phyloP scores from a whole-genome alignment of 2,888 invertebrate genomes.

The Acronicta leporina region DNA sequence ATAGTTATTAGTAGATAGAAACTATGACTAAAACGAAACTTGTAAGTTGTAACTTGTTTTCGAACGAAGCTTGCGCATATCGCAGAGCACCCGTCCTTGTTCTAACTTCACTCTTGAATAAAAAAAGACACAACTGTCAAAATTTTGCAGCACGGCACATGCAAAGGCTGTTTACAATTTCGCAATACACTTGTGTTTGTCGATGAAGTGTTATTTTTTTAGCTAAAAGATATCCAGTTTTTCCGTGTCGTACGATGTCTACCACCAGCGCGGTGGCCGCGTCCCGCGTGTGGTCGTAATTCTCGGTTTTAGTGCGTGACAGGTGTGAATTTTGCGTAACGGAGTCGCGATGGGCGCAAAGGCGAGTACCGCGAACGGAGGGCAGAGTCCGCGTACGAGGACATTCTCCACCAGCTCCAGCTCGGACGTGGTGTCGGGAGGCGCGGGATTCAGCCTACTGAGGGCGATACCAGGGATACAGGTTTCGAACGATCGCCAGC shows the following conservation, averaged over 20 bases:
- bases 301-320: constrained; percentile 72
- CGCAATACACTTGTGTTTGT: constrained; percentile 78
- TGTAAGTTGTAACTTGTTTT: constrained; percentile 35
- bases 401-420: constrained; percentile 94
- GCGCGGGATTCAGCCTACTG: constrained; percentile 91
- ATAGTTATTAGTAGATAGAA: no score
- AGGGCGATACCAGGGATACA: constrained; percentile 92
- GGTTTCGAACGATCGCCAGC: constrained; percentile 93
- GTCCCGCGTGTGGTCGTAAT: constrained; percentile 84
- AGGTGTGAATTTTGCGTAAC: constrained; percentile 85
- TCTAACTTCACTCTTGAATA: constrained; percentile 64
- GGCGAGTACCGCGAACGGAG: constrained; percentile 94
- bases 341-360: constrained; percentile 94
- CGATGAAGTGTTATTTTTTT: constrained; percentile 71
- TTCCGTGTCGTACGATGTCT: constrained; percentile 84
- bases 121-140: constrained; percentile 78
- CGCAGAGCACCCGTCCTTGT: constrained; percentile 41
- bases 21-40: no score
- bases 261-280: constrained; percentile 81
- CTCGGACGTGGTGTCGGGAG: constrained; percentile 90
- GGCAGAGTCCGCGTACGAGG: constrained; percentile 92
- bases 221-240: constrained; percentile 58
- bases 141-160: constrained; percentile 87
- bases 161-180: constrained; percentile 87
- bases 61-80: constrained; percentile 61